These are phyloP conservation scores for Cyanistes caeruleus DNA, from an alignment of 2,113 vertebrate genomes.

Conservation along the genomic window DNA sequence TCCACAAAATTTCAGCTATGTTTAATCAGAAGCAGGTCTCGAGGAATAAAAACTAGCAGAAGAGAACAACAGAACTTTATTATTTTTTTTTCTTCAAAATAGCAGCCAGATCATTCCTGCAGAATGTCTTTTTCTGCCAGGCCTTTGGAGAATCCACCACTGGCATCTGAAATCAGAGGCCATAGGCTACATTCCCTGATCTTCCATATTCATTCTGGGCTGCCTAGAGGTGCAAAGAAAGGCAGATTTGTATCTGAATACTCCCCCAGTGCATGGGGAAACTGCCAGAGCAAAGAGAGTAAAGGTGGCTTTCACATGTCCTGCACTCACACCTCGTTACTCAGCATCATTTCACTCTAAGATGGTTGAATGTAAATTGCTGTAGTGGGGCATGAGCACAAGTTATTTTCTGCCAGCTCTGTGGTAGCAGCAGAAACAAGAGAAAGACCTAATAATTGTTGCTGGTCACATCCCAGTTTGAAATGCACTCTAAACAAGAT, in stretches of 20 bases:
- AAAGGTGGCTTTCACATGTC: background rate
- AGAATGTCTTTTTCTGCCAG: background rate
- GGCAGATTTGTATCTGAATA: background rate
- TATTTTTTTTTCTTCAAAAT: background rate
- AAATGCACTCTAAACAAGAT: conserved; percentile 1
- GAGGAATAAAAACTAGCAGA: conserved; percentile 6
- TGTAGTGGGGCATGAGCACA: background rate
- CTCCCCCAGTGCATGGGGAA: background rate
- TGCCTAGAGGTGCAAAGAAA: background rate
- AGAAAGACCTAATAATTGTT: background rate
- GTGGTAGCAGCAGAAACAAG: background rate
- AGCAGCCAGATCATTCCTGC: background rate
- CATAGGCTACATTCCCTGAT: background rate
- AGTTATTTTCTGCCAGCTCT: background rate
- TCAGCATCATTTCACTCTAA: background rate
- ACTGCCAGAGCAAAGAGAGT: background rate
- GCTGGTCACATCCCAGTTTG: background rate
- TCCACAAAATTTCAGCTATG: background rate
- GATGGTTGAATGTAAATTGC: background rate
- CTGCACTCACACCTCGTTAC: background rate
- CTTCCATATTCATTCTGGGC: background rate
- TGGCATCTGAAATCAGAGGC: background rate
- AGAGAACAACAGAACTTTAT: background rate
- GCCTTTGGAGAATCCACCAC: background rate
- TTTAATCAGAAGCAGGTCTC: background rate